Evolutionary conservation across 64 coral and sea anemone species (phyloP).

Genomic region (Acropora yongei): DNA sequence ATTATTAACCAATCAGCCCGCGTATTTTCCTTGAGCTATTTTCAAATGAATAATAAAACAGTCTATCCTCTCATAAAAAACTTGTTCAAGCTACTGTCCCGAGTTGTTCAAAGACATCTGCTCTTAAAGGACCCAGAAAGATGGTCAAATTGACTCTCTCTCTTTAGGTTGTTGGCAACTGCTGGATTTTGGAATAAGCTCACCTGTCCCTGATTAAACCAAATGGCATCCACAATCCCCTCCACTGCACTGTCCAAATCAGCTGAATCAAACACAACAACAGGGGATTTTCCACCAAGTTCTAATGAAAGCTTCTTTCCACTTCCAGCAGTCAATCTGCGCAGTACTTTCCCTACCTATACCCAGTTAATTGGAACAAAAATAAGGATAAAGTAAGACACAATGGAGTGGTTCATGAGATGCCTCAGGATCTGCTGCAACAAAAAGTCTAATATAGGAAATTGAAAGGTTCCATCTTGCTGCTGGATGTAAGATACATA

Average conservation of each 20-base stretch:
- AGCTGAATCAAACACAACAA: constrained; percentile 98
- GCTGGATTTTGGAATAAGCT: neutral
- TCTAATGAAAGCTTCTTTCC: constrained; percentile 98
- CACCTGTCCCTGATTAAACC: constrained; percentile 99
- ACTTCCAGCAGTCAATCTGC: constrained; percentile 87
- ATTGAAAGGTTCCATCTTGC: too few relatives aligned
- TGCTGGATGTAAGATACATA: too few relatives aligned
- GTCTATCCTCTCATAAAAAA: too few relatives aligned
- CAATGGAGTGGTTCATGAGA: neutral
- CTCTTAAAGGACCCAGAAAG: too few relatives aligned
- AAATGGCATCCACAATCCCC: constrained; percentile 95
- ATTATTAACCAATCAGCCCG: too few relatives aligned
- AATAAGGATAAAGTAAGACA: neutral
- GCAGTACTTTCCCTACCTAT: constrained; percentile 91
- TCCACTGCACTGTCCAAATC: constrained; percentile 97
- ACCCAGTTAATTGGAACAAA: neutral
- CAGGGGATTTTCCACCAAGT: constrained; percentile 95
- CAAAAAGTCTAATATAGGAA: too few relatives aligned
- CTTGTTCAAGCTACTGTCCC: too few relatives aligned
- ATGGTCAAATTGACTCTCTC: too few relatives aligned
- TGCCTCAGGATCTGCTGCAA: too few relatives aligned
- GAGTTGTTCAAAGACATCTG: too few relatives aligned
- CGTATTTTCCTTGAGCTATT: too few relatives aligned
- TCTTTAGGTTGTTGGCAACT: neutral
- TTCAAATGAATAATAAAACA: too few relatives aligned